Base-by-base conservation (phyloP, 92 coral and sea anemone species). In the Anthopleura xanthogrammica region DNA sequence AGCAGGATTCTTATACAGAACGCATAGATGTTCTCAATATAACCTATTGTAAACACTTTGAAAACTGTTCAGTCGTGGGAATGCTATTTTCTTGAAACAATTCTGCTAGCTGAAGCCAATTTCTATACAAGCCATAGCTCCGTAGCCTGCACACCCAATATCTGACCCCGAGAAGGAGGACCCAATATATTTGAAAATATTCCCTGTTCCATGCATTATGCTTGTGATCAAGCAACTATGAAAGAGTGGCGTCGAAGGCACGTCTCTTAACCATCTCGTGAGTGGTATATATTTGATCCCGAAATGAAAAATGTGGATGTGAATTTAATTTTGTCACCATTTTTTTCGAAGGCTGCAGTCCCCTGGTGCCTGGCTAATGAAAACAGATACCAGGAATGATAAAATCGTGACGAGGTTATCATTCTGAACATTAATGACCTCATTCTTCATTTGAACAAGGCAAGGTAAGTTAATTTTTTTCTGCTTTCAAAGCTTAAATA, bases 371-470 rank as follows among this genome's bases (percentile, higher is more conserved):
- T 68, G 42, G 74, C 29, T 24, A 8, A 23, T 68, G 46, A 68
- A 68, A 68, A 36, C 74, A 68, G 43, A 68, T 68, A 68, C 74
- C 42, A 23, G 74, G 74, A 68, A 68, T 68, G 74, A 68, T 23
- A 68, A 29, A 68, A 68, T 68, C 74, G 74, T 68, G 42, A 68
- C 2, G 16, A 68, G 74, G 74, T 68, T 68, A 68, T 68, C 41
- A 14, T 68, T 60, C 7, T 2, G 9, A 68, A 36, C 17, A 23
- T 23, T 68, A 42, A 68, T 68, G 74, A 68, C 74, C 74, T 36
- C 42, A 62, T 24, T 62, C 29, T 62, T 19, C 74, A 7, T 68
- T 68, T 62, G 70, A 62, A 62, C 74, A 10, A 12, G 16, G 42
- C 41, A 9, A 36, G 36, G 74, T 36, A 23, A 29, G 41, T 68